Conservation (phyloP, 2,888 invertebrate species). For the Polydrusus tereticollis region DNA sequence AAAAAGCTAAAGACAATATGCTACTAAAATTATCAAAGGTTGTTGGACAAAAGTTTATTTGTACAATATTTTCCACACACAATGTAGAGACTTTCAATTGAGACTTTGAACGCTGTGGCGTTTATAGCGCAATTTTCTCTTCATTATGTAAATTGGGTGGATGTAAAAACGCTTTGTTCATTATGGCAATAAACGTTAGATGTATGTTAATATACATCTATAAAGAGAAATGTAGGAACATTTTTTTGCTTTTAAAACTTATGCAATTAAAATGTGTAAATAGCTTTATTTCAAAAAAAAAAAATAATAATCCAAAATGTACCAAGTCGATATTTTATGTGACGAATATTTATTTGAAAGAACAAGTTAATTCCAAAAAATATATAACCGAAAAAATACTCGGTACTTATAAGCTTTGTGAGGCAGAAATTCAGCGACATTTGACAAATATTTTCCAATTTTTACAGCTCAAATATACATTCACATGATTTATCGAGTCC, state of each 20-base stretch:
- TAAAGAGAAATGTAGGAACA: neutral
- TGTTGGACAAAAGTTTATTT: too few species aligned
- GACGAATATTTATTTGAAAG: neutral
- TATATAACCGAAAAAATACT: constrained; percentile 4
- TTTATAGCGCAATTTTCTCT: constrained; percentile 9
- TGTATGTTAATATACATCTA: neutral
- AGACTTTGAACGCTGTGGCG: neutral
- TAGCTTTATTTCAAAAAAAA: neutral
- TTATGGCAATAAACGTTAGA: constrained; percentile 14
- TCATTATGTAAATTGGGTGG: constrained; percentile 26
- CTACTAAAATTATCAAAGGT: neutral
- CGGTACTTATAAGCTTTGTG: constrained; percentile 31
- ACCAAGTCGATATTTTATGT: neutral
- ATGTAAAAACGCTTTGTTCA: constrained; percentile 19
- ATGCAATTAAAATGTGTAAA: neutral
- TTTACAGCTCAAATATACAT: constrained; percentile 48
- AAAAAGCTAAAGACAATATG: too few species aligned
- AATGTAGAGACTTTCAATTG: too few species aligned
- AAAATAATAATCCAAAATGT: neutral
- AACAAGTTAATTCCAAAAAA: neutral
- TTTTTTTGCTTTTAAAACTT: neutral
- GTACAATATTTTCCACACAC: neutral
- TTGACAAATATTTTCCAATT: constrained; percentile 49
- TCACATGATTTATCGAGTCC: constrained; percentile 39
- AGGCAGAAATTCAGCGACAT: constrained; percentile 35